These are phyloP conservation scores for Procavia capensis DNA, from an alignment of 2,113 vertebrate species.

Conservation along the genomic window DNA sequence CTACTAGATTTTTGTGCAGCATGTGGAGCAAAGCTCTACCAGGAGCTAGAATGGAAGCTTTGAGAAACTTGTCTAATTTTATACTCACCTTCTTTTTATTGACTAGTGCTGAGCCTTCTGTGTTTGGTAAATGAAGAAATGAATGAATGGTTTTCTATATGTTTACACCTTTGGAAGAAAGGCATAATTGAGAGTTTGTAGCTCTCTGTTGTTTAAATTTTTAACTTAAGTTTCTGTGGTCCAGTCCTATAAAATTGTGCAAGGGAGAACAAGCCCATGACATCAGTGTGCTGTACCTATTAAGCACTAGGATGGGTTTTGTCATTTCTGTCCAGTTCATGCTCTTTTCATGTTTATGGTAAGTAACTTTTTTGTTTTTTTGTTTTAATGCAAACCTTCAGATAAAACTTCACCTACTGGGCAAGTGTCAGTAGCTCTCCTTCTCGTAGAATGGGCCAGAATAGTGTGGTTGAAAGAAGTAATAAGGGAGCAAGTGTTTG, in stretches of 20 bases:
- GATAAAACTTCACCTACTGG: background rate
- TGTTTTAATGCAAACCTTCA: background rate
- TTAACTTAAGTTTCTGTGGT: background rate
- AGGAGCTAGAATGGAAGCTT: background rate
- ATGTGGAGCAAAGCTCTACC: background rate
- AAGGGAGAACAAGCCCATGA: background rate
- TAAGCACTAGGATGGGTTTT: background rate
- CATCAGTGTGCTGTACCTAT: background rate
- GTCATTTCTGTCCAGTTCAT: background rate
- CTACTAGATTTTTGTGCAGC: background rate
- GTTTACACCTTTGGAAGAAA: background rate
- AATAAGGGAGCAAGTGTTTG: background rate
- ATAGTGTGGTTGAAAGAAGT: constrained; percentile 28
- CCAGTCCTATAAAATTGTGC: background rate
- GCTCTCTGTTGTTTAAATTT: background rate
- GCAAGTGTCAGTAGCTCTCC: background rate
- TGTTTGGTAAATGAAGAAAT: background rate
- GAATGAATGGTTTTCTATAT: background rate
- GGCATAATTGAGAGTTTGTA: background rate
- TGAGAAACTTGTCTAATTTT: background rate
- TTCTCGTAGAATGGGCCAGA: background rate
- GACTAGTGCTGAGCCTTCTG: background rate
- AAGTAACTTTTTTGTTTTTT: background rate
- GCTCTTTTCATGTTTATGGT: background rate
- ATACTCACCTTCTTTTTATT: background rate